Base-by-base conservation (phyloP, 2,113 vertebrate species). In the Apistogramma diplotaenia region DNA sequence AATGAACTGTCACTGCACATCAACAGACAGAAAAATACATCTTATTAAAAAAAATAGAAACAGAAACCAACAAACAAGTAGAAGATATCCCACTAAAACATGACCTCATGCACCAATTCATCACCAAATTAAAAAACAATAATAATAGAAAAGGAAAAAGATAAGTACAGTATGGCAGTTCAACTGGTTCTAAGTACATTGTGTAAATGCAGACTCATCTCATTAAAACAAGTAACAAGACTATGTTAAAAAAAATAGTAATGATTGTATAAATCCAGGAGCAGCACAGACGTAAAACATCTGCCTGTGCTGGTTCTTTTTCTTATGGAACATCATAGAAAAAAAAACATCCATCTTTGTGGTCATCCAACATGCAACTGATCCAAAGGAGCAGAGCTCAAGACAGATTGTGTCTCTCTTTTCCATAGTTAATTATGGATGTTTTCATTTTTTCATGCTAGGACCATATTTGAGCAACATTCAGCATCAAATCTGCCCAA, bases 321-420 rank as follows among this genome's bases (percentile, higher is more conserved):
- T 83, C 75, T 89, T 81, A 85, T 78, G 89, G 85, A 93, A 94
- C 93, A 89, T 91, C 88, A 93, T 86, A 86, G 71, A 84, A 91
- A 93, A 90, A 91, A 89, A 87, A 94, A 91, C 85, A 89, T 92
- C 91, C 93, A 89, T 87, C 76, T 90, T 86, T 89, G 92, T 61
- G 85, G 89, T 93, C 94, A 94, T 92, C 94, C 92, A 95, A 96
- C 97, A 98, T 98, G 97, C 97, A 97, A 94, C 94, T 89, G 72
- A 95, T 93, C 87, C 91, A 93, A 93, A 84, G 85, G 70, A 85
- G 84, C 81, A 43, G 78, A 84, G 65, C 76, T 65, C 77, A 72
- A 70, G 60, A 87, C 84, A 60, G 67, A 86, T 56, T 74, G 46
- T 81, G 73, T 86, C 59, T 79, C 33, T 93, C 55, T n/a, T 67